Evolutionary conservation across 2,797 vertebrate species (phyloP).

Genomic region (Myiotriccus ornatus): DNA sequence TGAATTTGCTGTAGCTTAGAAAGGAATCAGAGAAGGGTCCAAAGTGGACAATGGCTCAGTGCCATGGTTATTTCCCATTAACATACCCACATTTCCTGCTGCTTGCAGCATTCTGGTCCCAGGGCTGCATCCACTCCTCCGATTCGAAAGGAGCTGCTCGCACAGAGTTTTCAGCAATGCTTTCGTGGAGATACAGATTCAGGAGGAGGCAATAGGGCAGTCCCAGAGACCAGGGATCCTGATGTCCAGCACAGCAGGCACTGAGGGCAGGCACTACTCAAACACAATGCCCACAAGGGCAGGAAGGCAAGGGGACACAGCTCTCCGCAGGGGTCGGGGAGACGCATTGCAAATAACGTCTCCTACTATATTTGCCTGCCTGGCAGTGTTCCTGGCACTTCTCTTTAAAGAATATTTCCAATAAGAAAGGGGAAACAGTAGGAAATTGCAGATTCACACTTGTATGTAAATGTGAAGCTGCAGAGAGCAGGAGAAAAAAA

Average conservation of each 20-base stretch:
- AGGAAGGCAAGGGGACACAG: background rate
- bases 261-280: background rate
- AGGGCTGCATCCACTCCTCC: rapidly evolving
- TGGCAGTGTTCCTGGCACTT: background rate
- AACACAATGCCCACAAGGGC: background rate
- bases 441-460: background rate
- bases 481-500: background rate
- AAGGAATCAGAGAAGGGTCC: background rate
- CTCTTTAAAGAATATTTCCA: background rate
- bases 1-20: constrained; percentile 18
- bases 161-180: background rate
- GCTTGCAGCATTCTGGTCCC: background rate
- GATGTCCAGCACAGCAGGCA: background rate
- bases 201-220: background rate
- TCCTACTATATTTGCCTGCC: background rate
- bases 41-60: background rate
- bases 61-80: background rate
- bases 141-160: background rate
- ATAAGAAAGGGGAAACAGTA: constrained; percentile 16
- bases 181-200: background rate
- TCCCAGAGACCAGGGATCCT: background rate
- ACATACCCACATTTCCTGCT: background rate
- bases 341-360: background rate
- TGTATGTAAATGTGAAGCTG: background rate
- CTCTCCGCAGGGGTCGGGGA: background rate